A percentile compares a stretch with the other conserved stretches of the same genome.
phyloP scores from a whole-genome alignment of 2,888 invertebrate species.

The Trisateles emortualis region DNA sequence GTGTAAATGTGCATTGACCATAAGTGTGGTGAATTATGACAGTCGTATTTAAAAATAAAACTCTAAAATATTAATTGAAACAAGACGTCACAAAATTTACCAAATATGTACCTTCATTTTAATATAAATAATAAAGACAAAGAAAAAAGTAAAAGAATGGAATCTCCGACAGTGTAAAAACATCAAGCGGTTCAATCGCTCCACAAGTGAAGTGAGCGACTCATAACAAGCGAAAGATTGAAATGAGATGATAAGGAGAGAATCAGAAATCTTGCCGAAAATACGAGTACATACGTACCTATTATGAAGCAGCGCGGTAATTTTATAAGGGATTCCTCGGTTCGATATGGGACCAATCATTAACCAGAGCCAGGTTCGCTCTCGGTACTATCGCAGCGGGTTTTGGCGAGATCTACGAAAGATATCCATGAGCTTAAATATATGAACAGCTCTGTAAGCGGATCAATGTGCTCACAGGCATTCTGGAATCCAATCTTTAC shows the following conservation, averaged over 20 bases:
- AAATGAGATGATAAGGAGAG: slow-evolving; percentile 80
- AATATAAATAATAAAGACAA: slow-evolving; percentile 61
- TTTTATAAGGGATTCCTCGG: slow-evolving; percentile 81
- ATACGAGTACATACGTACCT: slow-evolving; percentile 78
- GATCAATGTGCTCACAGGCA: slow-evolving; percentile 67
- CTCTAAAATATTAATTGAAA: slow-evolving; percentile 19
- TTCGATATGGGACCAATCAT: slow-evolving; percentile 84
- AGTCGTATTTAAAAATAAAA: neutral
- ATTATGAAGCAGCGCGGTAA: slow-evolving; percentile 80
- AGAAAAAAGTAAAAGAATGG: slow-evolving; percentile 58
- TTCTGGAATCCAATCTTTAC: slow-evolving; percentile 60
- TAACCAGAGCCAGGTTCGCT: slow-evolving; percentile 63
- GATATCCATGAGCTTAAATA: slow-evolving; percentile 75
- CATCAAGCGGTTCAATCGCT: slow-evolving; percentile 73
- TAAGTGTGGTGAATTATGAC: too few species aligned
- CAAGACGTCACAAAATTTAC: slow-evolving; percentile 45
- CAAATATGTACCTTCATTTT: slow-evolving; percentile 59
- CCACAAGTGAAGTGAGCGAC: slow-evolving; percentile 68
- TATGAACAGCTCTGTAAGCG: slow-evolving; percentile 64
- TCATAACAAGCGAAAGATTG: slow-evolving; percentile 83
- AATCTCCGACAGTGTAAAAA: slow-evolving; percentile 63
- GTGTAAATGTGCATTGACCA: too few species aligned
- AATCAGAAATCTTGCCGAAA: slow-evolving; percentile 85
- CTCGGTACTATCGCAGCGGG: slow-evolving; percentile 66
- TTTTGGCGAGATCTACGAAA: slow-evolving; percentile 75